These are phyloP conservation scores for Apocheima hispidaria DNA, from an alignment of 2,888 invertebrate species.

Conservation along the genomic window DNA sequence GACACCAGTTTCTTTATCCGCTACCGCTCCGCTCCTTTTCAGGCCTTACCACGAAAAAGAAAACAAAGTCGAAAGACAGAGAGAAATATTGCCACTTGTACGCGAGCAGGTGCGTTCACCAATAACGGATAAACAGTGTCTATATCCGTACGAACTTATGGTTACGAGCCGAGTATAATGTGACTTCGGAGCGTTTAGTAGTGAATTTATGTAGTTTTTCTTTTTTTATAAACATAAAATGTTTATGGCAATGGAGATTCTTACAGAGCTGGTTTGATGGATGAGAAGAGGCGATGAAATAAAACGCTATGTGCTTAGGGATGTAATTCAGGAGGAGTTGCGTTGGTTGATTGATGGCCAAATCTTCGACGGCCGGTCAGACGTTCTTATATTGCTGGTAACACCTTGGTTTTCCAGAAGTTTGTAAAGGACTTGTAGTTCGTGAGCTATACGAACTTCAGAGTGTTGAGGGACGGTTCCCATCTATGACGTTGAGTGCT, in stretches of 20 bases:
- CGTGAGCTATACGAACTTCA: no score
- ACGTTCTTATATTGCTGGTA: background rate
- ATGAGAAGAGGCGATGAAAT: constrained; percentile 14
- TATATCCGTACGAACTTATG: constrained; percentile 45
- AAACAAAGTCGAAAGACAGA: constrained; percentile 48
- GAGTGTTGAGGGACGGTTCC: no score
- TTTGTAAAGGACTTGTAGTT: background rate
- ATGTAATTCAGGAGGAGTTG: background rate
- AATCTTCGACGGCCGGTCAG: background rate
- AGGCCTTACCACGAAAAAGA: constrained; percentile 31
- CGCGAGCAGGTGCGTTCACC: constrained; percentile 69
- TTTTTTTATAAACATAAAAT: constrained; percentile 40
- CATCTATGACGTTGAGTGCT: no score
- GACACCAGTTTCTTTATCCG: no score
- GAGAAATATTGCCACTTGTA: constrained; percentile 69
- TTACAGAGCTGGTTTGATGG: constrained; percentile 19
- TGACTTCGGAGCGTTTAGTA: constrained; percentile 41
- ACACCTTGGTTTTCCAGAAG: background rate
- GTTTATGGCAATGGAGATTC: constrained; percentile 32
- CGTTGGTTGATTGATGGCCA: background rate
- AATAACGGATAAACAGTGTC: constrained; percentile 58
- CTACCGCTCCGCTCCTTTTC: constrained; percentile 24
- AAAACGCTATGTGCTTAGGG: constrained; percentile 3
- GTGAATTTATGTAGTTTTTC: constrained; percentile 41
- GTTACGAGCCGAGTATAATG: constrained; percentile 36